Conservation (phyloP, 2,113 vertebrate genomes). For the Scophthalmus maximus region DNA sequence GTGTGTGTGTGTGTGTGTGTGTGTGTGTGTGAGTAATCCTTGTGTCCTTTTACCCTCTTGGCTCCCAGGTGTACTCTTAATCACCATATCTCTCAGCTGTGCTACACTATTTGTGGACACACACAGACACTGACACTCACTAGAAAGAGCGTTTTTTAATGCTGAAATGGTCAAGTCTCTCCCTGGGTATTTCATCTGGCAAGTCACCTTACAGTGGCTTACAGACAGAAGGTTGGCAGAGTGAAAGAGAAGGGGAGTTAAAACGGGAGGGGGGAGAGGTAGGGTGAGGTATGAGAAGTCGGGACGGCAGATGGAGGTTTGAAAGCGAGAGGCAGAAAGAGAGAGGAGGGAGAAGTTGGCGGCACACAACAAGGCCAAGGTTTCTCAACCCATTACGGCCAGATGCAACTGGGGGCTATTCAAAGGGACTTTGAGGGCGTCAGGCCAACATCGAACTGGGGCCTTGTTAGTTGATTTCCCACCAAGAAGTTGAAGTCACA, state of each 20-base stretch:
- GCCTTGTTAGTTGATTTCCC: no score
- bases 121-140: conserved; percentile 32
- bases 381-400: neutral
- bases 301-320: conserved; percentile 16
- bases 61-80: conserved; percentile 66
- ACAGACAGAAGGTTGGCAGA: conserved; percentile 12
- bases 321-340: conserved; percentile 33
- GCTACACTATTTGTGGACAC: conserved; percentile 45
- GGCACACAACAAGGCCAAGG: neutral
- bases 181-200: conserved; percentile 52
- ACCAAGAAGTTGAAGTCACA: no score
- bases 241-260: conserved; percentile 19
- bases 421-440: no score
- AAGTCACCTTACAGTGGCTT: conserved; percentile 43
- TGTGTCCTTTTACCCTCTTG: conserved; percentile 49
- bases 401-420: no score
- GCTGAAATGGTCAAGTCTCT: conserved; percentile 39
- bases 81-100: conserved; percentile 62
- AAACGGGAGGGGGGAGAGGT: neutral
- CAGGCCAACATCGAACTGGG: no score
- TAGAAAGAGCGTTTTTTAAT: conserved; percentile 48
- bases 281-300: neutral
- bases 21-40: conserved; percentile 17
- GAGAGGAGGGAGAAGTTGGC: conserved; percentile 35
- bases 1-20: conserved; percentile 6